Percentiles rank a stretch among this genome's conserved stretches.
These are phyloP conservation scores for Clarias magur DNA, from an alignment of 2,113 vertebrate species.

Conservation along the genomic window DNA sequence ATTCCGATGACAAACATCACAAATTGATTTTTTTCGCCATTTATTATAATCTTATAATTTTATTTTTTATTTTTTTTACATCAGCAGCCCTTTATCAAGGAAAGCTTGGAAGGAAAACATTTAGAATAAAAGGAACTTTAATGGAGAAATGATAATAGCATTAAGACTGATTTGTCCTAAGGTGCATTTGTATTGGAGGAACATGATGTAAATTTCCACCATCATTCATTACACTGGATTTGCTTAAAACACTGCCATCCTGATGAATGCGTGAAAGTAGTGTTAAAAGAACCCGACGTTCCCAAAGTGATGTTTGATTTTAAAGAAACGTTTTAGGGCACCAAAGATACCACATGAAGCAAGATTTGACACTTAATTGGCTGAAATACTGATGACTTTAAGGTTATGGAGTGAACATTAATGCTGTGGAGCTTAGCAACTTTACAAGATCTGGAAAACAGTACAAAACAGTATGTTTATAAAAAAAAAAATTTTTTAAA, in stretches of 20 bases:
- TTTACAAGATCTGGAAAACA: background rate
- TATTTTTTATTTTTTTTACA: slow-evolving; percentile 11
- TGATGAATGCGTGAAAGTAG: background rate
- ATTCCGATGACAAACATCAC: background rate
- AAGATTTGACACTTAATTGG: background rate
- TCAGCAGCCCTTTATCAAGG: slow-evolving; percentile 13
- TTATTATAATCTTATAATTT: background rate
- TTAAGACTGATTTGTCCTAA: background rate
- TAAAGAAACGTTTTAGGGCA: background rate
- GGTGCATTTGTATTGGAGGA: background rate
- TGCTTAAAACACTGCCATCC: slow-evolving; percentile 8
- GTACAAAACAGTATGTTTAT: background rate
- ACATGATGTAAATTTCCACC: too few species aligned
- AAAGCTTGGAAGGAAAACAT: background rate
- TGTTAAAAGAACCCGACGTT: background rate
- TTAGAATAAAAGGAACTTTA: background rate
- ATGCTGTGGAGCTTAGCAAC: slow-evolving; percentile 9
- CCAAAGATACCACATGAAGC: background rate
- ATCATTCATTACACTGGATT: background rate
- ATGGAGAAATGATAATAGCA: background rate
- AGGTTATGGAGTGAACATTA: background rate
- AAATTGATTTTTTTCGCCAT: background rate
- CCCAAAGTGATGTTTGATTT: background rate
- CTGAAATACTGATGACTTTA: slow-evolving; percentile 5
- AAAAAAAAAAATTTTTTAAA: background rate